phyloP scores from a whole-genome alignment of 2,113 vertebrate species.

The Barbus barbus region DNA sequence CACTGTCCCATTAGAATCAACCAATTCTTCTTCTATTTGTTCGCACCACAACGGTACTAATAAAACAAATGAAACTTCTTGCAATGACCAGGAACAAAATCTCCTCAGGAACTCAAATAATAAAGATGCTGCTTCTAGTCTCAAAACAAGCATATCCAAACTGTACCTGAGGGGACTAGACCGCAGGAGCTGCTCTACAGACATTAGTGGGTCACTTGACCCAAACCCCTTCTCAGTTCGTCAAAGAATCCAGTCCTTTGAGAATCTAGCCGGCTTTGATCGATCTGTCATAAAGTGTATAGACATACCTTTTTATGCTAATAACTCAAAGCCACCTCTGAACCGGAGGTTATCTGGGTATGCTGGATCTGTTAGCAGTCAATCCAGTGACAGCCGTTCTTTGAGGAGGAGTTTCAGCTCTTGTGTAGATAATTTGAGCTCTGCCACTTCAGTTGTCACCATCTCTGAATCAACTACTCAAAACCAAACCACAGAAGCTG shows the following conservation, averaged over 20 bases:
- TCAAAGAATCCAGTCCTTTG: conserved; percentile 95
- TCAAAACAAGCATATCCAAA: conserved; percentile 60
- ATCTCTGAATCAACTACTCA: conserved; percentile 46
- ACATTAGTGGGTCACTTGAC: conserved; percentile 75
- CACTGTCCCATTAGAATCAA: conserved; percentile 13
- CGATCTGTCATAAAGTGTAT: conserved; percentile 74
- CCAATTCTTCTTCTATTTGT: background rate
- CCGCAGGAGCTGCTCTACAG: conserved; percentile 78
- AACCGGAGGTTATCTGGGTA: conserved; percentile 80
- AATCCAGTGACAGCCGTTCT: conserved; percentile 54
- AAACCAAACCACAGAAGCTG: conserved; percentile 35
- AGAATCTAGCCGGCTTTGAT: conserved; percentile 90
- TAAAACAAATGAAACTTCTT: conserved; percentile 36
- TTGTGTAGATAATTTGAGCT: conserved; percentile 71
- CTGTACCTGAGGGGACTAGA: conserved; percentile 58
- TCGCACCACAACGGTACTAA: conserved; percentile 33
- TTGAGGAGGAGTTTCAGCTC: conserved; percentile 82
- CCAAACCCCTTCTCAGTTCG: conserved; percentile 88
- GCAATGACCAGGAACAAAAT: conserved; percentile 23
- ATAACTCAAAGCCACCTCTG: conserved; percentile 73
- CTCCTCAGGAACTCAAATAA: conserved; percentile 19
- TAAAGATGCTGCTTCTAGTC: conserved; percentile 45
- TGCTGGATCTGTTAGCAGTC: conserved; percentile 58
- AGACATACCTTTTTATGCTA: conserved; percentile 70
- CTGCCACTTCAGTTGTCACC: conserved; percentile 38